phyloP scores from a whole-genome alignment of 2,888 invertebrate species.

The Agrotis segetum region DNA sequence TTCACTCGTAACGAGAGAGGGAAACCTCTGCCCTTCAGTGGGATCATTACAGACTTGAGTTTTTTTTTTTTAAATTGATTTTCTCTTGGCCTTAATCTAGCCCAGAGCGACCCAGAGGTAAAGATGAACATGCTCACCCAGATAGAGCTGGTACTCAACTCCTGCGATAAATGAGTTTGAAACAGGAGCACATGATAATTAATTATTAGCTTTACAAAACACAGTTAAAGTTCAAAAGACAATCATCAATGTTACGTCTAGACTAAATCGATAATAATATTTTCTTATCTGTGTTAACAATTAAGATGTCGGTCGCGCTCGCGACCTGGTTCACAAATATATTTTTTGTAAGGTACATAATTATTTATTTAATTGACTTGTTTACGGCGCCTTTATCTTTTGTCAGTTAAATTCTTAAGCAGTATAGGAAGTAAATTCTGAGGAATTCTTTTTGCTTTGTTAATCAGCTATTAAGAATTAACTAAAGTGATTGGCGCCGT shows the following conservation, averaged over 20 bases:
- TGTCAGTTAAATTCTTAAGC: not conserved
- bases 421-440: conserved; percentile 1
- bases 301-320: conserved; percentile 11
- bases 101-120: too few relatives aligned
- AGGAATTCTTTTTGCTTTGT: not conserved
- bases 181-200: not conserved
- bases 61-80: too few relatives aligned
- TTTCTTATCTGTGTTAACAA: conserved; percentile 22
- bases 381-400: not conserved
- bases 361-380: conserved; percentile 1
- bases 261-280: not conserved
- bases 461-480: not conserved
- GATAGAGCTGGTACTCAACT: too few relatives aligned
- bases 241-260: conserved; percentile 7
- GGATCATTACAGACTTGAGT: too few relatives aligned
- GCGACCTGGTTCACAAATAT: conserved; percentile 15
- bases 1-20: not conserved
- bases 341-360: not conserved
- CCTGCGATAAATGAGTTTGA: too few relatives aligned
- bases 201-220: not conserved
- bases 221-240: not conserved
- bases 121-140: too few relatives aligned
- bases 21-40: too few relatives aligned
- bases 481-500: conserved; percentile 2
- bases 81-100: too few relatives aligned